phyloP scores from a whole-genome alignment of 2,797 vertebrate genomes.

The Pagetopsis macropterus region DNA sequence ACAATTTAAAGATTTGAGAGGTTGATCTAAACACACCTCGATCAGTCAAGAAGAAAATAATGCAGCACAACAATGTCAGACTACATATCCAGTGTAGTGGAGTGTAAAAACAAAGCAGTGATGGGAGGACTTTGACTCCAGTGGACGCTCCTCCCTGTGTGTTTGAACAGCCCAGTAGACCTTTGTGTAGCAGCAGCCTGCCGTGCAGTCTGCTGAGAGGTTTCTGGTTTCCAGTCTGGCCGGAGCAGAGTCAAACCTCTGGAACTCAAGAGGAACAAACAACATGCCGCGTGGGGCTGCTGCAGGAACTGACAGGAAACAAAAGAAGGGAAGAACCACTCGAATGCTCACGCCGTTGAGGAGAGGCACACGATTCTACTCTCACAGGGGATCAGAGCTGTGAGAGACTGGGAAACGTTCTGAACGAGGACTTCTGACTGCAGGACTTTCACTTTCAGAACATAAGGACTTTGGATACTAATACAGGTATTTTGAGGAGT shows the following conservation, averaged over 20 bases:
- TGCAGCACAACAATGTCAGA: not conserved
- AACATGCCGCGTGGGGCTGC: not conserved
- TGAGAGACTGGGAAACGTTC: constrained; percentile 4
- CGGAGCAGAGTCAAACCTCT: constrained; percentile 16
- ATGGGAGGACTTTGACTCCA: constrained; percentile 58
- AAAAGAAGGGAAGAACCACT: constrained; percentile 17
- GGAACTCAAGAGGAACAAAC: not conserved
- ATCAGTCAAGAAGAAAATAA: not conserved
- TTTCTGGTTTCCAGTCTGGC: constrained; percentile 20
- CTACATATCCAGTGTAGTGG: not conserved
- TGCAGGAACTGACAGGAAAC: constrained; percentile 40
- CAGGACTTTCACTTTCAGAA: constrained; percentile 1
- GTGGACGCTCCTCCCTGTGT: constrained; percentile 60
- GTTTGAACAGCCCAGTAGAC: constrained; percentile 30
- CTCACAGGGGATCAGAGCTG: constrained; percentile 24
- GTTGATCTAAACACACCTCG: not conserved
- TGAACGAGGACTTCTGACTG: constrained; percentile 26
- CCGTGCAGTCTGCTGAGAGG: constrained; percentile 18
- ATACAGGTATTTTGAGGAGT: constrained; percentile 44
- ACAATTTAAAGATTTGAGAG: not conserved
- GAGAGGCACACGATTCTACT: constrained; percentile 37
- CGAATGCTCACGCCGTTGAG: constrained; percentile 23
- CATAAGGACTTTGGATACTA: constrained; percentile 42
- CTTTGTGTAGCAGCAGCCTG: constrained; percentile 31
- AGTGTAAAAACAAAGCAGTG: constrained; percentile 15